Evolutionary conservation across 2,797 vertebrate species (phyloP), one percentile per base, ranked within the genome.

Genomic region (Micropoecilia bifurca): DNA sequence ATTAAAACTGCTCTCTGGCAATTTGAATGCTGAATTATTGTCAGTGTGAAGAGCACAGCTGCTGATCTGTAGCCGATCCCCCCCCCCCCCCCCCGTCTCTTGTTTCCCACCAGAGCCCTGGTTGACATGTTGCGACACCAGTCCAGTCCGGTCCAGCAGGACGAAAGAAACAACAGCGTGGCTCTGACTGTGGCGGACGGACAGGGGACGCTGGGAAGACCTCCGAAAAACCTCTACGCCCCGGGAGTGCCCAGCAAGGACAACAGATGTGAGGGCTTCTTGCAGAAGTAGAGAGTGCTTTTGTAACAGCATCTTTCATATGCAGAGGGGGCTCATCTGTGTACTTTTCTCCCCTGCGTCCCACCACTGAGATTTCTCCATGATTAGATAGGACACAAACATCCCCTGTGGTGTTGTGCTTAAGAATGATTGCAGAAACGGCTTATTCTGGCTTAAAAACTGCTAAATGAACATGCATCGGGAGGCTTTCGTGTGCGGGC

Each of bases 51-150:
- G n/a, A 16, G 68, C 12, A 45, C 68, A 45, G 43, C 25, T 45
- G n/a, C 25, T 28, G 25, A 71, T 71, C 41, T 71, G n/a, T 71
- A n/a, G 43, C 25, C 68, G 28, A 45, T 13, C 66, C 18, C 7
- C n/a, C n/a, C n/a, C n/a, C n/a, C 7, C 3, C 20, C 12, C 2
- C 72, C 80, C n/a, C 79, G 72, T 12, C 73, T 13, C 47, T 69
- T 57, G 76, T 76, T 39, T 80, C 74, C 68, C 73, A 50, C 83
- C 77, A 98, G 97, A 94, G 97, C 97, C 25, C 93, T 98, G 88
- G 97, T 98, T 63, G 97, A 98, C 91, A 97, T 98, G 90, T 86
- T 98, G 89, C 95, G 97, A 74, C 97, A 98, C 87, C 97, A 98
- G 89, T 97, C 97, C 0, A 97, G 96, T 72, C 96, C 96, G 0